phyloP scores from a whole-genome alignment of 2,113 vertebrate genomes.

The Eudyptes chrysolophus region DNA sequence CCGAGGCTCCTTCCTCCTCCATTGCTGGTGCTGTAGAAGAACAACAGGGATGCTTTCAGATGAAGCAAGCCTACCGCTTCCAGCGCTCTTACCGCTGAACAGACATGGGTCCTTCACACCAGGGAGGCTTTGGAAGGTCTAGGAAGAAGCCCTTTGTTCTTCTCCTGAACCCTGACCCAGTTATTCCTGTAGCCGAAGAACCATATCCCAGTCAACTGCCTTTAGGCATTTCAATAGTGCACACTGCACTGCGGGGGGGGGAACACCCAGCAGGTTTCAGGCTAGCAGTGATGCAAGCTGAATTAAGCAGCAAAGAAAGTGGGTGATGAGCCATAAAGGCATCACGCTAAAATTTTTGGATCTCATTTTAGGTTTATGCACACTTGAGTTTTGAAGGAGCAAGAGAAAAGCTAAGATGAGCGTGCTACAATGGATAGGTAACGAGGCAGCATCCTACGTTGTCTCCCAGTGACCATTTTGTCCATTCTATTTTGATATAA shows the following conservation, averaged over 20 bases:
- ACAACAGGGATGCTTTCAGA: background rate
- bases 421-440: rapidly evolving
- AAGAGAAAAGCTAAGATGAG: background rate
- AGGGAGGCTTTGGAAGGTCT: background rate
- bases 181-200: background rate
- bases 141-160: background rate
- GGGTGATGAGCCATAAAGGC: background rate
- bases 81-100: background rate
- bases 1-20: background rate
- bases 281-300: background rate
- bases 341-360: too few relatives aligned
- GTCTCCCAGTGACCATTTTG: background rate
- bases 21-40: background rate
- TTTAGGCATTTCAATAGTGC: background rate
- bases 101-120: background rate
- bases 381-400: background rate
- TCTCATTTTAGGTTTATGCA: background rate
- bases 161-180: background rate
- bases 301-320: background rate
- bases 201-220: background rate
- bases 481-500: background rate
- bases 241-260: background rate
- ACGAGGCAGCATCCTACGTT: rapidly evolving
- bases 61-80: background rate
- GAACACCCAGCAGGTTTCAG: background rate